Evolutionary conservation across 1,140 invertebrate species (phyloP), one percentile per base, ranked within the genome.

Genomic region (Microplitis mediator): DNA sequence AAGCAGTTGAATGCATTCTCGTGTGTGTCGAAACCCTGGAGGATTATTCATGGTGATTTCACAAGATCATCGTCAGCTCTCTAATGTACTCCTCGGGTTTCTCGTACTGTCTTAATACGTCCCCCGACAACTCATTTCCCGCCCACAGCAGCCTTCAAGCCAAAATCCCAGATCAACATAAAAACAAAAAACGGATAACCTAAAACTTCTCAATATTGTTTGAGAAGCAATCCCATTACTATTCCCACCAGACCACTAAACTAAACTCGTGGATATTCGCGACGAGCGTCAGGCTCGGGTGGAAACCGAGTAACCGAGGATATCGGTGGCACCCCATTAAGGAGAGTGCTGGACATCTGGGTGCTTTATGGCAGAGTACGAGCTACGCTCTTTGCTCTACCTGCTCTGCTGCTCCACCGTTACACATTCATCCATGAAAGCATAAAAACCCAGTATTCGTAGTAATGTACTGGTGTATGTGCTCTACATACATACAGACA

Each of bases 271-370:
- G 63, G 50, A 74, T 45, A 68, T 74, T 51, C 31, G 54, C 60
- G 51, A 50, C 45, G 72, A 75, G 66, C 72, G 61, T 63, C 54
- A 68, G 54, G 64, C 23, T 36, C 65, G 74, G 16, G 36, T 69
- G 65, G 66, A 16, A 50, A 52, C 14, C 50, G 11, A 6, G 45
- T 71, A 36, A 66, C 62, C 16, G 50, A 77, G 79, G 77, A 79
- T 83, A 83, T 83, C 80, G 75, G 75, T 82, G 72, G 79, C 79
- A 79, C 75, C 74, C 82, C 75, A 85, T 85, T 84, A 85, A 80
- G 79, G 81, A 82, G 77, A 84, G 82, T 85, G 80, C 80, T 71
- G 75, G 78, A 78, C 82, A 78, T 82, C 74, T 75, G 75, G 74
- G 73, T 76, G 72, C 69, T 71, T 68, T 75, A 73, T 76, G 68